These are phyloP conservation scores for Bembecia ichneumoniformis DNA, from an alignment of 2,888 invertebrate genomes.

Conservation along the genomic window DNA sequence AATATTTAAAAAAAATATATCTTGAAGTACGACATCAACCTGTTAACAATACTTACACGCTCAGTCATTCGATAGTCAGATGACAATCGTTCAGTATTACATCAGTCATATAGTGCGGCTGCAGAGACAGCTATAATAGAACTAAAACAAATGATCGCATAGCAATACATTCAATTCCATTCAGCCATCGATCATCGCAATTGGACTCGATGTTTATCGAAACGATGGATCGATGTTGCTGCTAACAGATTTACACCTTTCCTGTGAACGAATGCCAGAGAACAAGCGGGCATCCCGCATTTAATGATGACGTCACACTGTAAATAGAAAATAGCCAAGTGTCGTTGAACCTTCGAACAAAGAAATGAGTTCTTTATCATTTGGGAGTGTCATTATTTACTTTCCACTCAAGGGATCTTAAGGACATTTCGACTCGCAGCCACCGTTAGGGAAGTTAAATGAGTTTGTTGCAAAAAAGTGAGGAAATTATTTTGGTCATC, in stretches of 20 bases:
- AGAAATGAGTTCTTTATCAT: not conserved
- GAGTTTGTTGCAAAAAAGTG: no score
- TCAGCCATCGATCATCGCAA: not conserved
- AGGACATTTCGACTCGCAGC: not conserved
- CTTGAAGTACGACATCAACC: no score
- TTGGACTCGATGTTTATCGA: not conserved
- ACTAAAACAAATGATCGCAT: not conserved
- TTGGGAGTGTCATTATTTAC: not conserved
- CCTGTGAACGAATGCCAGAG: not conserved
- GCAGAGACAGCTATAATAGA: no score
- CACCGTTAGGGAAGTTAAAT: no score
- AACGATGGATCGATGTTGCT: conserved; percentile 2
- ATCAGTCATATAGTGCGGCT: no score
- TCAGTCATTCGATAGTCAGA: no score
- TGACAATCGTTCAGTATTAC: no score
- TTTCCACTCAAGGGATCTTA: not conserved
- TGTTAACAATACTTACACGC: no score
- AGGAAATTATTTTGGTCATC: no score
- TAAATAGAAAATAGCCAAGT: not conserved
- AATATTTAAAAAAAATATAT: no score
- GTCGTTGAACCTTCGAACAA: not conserved
- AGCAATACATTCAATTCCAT: not conserved
- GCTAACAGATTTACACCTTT: conserved; percentile 3
- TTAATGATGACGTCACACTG: not conserved
- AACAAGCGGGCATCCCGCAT: not conserved